Evolutionary conservation across 2,113 vertebrate species (phyloP), one percentile per base, ranked within the genome.

Genomic region (Urocynchramus pylzowi): DNA sequence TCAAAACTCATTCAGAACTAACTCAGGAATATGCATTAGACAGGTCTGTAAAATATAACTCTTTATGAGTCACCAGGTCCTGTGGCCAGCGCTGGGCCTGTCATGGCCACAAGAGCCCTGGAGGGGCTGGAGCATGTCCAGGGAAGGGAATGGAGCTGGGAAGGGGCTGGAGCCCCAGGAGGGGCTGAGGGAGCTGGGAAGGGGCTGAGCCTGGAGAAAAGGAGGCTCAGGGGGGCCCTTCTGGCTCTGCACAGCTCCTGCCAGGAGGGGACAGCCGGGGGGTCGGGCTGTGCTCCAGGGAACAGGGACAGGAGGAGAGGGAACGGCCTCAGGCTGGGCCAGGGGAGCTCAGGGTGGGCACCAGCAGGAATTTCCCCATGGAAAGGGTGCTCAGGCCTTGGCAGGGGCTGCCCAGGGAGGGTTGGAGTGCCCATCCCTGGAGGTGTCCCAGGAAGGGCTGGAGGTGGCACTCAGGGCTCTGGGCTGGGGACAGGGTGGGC

Each of bases 21-120:
- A 41, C 26, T 75, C 19, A 11, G 17, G 28, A 52, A 35, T 37
- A 19, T 60, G 6, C 16, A 11, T 30, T 16, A 49, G n/a, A 52
- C 1, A 10, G 7, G 5, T 20, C 50, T 83, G 35, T 42, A 47
- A 63, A 85, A 59, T 9, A 1, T 0, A 54, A 44, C 14, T 17
- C 26, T 53, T 17, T 11, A 15, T 5, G 11, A 41, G 22, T 37
- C 4, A n/a, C 24, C n/a, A 28, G 26, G 39, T 13, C 4, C 30
- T 54, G 49, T 17, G 39, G 6, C 23, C 54, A 23, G 12, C 1
- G 18, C 39, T 68, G 45, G 31, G 31, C 9, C 37, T 24, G n/a
- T 24, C 24, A 1, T 7, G 9, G 3, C 24, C 7, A 11, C n/a
- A 2, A 35, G 33, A 31, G 44, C 0, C 50, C 4, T 15, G 7